phyloP scores from a whole-genome alignment of 2,113 vertebrate genomes.

The Lagenorhynchus albirostris region DNA sequence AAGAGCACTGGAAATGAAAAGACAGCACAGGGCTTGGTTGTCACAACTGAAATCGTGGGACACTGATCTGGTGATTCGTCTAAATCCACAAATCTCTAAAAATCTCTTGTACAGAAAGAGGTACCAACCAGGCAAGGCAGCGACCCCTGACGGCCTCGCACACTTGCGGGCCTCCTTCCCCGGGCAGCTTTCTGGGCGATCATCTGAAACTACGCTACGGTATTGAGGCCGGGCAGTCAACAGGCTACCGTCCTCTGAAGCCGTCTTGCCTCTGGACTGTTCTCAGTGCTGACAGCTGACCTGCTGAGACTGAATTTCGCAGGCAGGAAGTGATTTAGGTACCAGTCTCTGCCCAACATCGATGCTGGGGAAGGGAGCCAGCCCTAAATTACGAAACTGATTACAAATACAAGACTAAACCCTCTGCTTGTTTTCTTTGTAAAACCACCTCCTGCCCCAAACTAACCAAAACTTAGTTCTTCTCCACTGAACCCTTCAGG shows the following conservation, averaged over 20 bases:
- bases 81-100: background rate
- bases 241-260: background rate
- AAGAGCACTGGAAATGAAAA: background rate
- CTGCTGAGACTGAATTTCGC: background rate
- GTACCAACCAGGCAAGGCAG: background rate
- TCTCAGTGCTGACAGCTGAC: background rate
- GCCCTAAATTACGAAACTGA: background rate
- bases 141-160: accelerated
- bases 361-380: accelerated
- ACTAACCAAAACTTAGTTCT: background rate
- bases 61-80: background rate
- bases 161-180: background rate
- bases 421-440: background rate
- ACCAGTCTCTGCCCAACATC: background rate
- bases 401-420: background rate
- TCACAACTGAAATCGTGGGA: background rate
- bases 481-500: background rate
- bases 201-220: accelerated
- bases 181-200: background rate
- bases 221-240: background rate
- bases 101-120: background rate
- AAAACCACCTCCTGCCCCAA: background rate
- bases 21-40: background rate
- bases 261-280: background rate
- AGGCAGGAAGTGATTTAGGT: background rate